phyloP scores from a whole-genome alignment of 2,113 vertebrate genomes.

The Tringa solitaria region DNA sequence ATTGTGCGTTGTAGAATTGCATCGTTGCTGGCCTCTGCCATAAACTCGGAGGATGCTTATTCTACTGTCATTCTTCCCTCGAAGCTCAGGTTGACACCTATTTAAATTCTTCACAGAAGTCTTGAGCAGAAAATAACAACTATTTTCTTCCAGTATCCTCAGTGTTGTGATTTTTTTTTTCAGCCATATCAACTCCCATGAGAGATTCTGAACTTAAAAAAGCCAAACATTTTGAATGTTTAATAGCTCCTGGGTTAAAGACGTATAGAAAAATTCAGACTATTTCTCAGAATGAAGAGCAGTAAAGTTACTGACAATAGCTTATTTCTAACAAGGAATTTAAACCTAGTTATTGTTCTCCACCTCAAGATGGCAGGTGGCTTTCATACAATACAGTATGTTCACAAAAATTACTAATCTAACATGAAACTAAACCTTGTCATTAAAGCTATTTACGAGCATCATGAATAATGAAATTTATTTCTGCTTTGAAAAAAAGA shows the following conservation, averaged over 20 bases:
- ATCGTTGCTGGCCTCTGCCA: accelerated
- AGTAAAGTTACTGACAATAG: neutral
- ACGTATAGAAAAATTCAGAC: neutral
- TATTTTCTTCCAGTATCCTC: neutral
- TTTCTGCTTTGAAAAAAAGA: neutral
- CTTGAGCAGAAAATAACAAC: neutral
- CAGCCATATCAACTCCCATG: neutral
- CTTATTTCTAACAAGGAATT: neutral
- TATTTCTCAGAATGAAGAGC: neutral
- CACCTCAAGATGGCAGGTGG: neutral
- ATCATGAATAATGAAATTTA: neutral
- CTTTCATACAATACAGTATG: neutral
- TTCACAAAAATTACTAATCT: neutral
- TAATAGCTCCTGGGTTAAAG: neutral
- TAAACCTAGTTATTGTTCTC: neutral
- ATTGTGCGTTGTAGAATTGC: accelerated
- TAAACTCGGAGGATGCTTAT: neutral
- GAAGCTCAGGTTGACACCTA: neutral
- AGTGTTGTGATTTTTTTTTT: neutral
- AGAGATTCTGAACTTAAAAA: neutral
- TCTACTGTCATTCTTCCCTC: neutral
- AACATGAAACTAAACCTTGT: neutral
- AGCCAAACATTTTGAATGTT: neutral
- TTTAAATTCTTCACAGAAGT: neutral
- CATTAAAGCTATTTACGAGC: neutral